Evolutionary conservation across 2,888 invertebrate genomes (phyloP), one percentile per base, ranked within the genome.

Genomic region (Choreutis nemorana): DNA sequence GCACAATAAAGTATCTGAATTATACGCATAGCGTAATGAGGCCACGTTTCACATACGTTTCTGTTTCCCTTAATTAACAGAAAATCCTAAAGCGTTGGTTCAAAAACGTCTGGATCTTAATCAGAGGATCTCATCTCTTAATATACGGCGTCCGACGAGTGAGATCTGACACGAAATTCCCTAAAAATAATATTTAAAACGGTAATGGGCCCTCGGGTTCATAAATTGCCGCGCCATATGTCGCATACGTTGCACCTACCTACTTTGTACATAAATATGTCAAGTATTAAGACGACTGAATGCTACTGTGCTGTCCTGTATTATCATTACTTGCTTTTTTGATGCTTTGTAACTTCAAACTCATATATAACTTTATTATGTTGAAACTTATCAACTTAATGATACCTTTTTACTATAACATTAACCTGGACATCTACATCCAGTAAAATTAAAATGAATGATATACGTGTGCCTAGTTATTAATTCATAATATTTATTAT

Each of bases 101-200:
- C 54, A 62, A 65, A 72, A 31, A 63, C 62, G 70, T 70, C 58
- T 50, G 57, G 55, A 59, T 59, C 65, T 65, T 75, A 78, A 78
- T 78, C 78, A 73, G 72, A 61, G 61, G 70, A 75, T 77, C 72
- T 63, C 72, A 75, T 77, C 78, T 75, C 63, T 61, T 72, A 70
- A 75, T 72, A 73, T 72, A 73, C 64, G 66, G 50, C 63, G 55
- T 57, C 51, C 65, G 71, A 59, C 66, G 75, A 78, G 72, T 70
- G 78, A 77, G 77, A 78, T 78, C 77, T 78, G 77, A 78, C 78
- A 77, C 73, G 67, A 62, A 72, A 78, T 77, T 78, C 78, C 78
- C 78, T 75, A 78, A 78, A 78, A 78, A 78, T 78, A 78, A 78
- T 78, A 78, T 78, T 78, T 78, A 78, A 78, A 77, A 77, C 77